Percentiles rank a stretch among this genome's conserved stretches.
Conservation (phyloP, 2,797 vertebrate species). For the Poliocrania exsul region DNA sequence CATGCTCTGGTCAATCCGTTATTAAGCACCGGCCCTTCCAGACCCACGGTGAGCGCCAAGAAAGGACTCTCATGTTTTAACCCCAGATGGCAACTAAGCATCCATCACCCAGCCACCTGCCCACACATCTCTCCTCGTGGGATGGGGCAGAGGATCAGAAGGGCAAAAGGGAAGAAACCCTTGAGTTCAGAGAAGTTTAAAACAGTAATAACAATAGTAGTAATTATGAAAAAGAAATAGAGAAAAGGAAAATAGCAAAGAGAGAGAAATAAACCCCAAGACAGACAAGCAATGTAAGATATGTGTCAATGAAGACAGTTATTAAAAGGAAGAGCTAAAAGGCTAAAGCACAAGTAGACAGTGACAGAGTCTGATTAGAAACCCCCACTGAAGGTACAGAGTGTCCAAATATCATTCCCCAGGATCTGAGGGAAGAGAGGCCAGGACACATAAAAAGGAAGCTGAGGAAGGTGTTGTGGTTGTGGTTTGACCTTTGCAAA, state of each 20-base stretch:
- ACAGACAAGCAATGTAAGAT: background rate
- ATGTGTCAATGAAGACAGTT: rapidly evolving
- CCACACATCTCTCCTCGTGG: background rate
- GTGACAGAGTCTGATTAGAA: background rate
- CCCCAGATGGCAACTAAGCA: background rate
- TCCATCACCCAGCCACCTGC: background rate
- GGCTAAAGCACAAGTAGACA: background rate
- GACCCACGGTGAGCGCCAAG: background rate
- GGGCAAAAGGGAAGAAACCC: background rate
- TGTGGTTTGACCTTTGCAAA: too few relatives aligned
- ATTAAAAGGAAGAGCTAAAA: background rate
- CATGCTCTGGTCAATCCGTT: background rate
- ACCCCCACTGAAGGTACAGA: background rate
- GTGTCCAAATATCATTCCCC: background rate
- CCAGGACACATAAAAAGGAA: background rate
- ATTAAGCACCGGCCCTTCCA: background rate
- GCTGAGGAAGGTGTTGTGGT: background rate
- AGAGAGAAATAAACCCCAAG: background rate
- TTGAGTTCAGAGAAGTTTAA: background rate
- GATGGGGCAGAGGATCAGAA: rapidly evolving
- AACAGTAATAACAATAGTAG: background rate
- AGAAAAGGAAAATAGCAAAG: background rate
- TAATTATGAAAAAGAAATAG: background rate
- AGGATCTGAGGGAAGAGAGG: background rate
- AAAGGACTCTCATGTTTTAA: background rate